These are phyloP conservation scores for Agrochola circellaris DNA, from an alignment of 2,888 invertebrate species.

Conservation along the genomic window DNA sequence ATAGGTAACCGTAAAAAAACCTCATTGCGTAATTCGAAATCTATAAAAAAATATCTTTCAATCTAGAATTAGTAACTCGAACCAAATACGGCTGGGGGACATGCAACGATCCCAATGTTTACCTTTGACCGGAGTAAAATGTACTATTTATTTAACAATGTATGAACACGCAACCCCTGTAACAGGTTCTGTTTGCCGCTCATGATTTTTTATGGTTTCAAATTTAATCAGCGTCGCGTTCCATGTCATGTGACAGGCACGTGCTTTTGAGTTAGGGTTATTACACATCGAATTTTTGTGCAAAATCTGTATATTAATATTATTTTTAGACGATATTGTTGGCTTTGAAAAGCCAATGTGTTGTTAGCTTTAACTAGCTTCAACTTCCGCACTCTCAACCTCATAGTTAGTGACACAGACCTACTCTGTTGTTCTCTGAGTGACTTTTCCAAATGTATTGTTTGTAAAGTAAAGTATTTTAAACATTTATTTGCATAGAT, in stretches of 20 bases:
- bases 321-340: slow-evolving; percentile 13
- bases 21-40: slow-evolving; percentile 54
- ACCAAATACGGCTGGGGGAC: slow-evolving; percentile 64
- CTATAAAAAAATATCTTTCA: slow-evolving; percentile 67
- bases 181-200: slow-evolving; percentile 65
- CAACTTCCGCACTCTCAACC: background rate
- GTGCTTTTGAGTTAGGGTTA: slow-evolving; percentile 68
- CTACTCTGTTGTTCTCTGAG: too few relatives aligned
- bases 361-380: background rate
- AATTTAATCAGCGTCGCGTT: slow-evolving; percentile 81
- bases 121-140: slow-evolving; percentile 65
- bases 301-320: slow-evolving; percentile 21
- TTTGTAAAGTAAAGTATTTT: too few relatives aligned
- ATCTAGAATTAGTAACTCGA: slow-evolving; percentile 61
- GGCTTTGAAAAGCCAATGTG: background rate
- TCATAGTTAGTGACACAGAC: too few relatives aligned
- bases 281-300: slow-evolving; percentile 39
- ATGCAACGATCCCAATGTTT: slow-evolving; percentile 71
- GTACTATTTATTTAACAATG: slow-evolving; percentile 69
- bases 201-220: slow-evolving; percentile 84
- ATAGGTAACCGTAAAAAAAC: slow-evolving; percentile 39
- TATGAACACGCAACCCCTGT: slow-evolving; percentile 67
- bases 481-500: too few relatives aligned
- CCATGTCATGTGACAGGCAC: slow-evolving; percentile 66
- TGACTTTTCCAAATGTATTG: too few relatives aligned